Percentiles rank a stretch among this genome's conserved stretches.
phyloP scores from a whole-genome alignment of 2,113 vertebrate genomes.

The Galemys pyrenaicus region DNA sequence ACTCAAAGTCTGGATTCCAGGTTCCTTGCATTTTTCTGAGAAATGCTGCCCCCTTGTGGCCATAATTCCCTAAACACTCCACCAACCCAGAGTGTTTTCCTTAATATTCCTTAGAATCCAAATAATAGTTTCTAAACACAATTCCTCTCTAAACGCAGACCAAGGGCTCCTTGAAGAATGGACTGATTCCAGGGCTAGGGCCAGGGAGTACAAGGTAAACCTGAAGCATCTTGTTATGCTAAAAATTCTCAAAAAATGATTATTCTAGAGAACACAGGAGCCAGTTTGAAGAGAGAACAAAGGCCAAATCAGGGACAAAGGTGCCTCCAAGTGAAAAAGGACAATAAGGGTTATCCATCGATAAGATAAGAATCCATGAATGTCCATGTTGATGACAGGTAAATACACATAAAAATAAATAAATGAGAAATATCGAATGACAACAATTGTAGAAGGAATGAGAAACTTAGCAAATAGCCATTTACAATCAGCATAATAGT shows the following conservation, averaged over 20 bases:
- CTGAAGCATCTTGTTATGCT: neutral
- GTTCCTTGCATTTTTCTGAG: neutral
- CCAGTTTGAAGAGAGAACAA: neutral
- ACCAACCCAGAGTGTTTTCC: neutral
- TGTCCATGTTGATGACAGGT: neutral
- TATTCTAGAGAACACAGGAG: neutral
- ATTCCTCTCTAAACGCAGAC: neutral
- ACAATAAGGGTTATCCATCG: neutral
- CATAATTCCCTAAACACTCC: neutral
- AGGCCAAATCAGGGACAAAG: neutral
- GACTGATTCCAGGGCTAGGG: neutral
- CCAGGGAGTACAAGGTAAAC: neutral
- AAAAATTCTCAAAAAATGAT: neutral
- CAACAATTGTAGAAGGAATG: neutral
- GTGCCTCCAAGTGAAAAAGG: neutral
- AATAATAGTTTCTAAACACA: neutral
- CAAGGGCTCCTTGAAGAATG: neutral
- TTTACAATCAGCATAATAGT: neutral
- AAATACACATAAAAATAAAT: neutral
- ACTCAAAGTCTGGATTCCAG: neutral
- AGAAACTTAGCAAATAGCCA: neutral
- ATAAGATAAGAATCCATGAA: neutral
- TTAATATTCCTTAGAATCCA: neutral
- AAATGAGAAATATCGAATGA: neutral
- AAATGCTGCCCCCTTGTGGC: slow-evolving; percentile 31